Evolutionary conservation across 2,113 vertebrate genomes (phyloP).

Genomic region (Hyperoodon ampullatus): DNA sequence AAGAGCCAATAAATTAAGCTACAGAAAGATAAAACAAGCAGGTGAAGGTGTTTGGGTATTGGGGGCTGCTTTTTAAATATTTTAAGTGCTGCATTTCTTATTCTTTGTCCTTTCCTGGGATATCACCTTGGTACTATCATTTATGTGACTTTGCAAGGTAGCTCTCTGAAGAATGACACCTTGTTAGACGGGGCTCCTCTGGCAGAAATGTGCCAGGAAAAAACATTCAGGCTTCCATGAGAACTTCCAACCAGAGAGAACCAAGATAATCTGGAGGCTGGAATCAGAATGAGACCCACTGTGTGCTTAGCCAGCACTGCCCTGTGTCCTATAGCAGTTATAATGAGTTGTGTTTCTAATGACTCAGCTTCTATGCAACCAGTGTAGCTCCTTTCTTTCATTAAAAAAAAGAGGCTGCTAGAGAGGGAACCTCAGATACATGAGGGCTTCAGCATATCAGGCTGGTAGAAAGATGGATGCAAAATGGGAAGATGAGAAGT

Average conservation of each 20-base stretch:
- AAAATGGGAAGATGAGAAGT: background rate
- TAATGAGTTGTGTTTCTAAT: background rate
- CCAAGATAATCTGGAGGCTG: background rate
- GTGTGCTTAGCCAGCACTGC: background rate
- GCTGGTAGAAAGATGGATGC: background rate
- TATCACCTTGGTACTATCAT: background rate
- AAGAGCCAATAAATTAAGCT: background rate
- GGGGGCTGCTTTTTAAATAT: conserved; percentile 19
- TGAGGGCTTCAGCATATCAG: background rate
- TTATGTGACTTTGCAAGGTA: background rate
- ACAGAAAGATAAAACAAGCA: conserved; percentile 36
- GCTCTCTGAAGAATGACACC: background rate
- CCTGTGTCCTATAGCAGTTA: background rate
- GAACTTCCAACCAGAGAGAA: background rate
- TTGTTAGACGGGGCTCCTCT: background rate
- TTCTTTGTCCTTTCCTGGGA: background rate
- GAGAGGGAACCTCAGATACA: background rate
- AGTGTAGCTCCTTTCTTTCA: background rate
- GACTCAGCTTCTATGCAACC: background rate
- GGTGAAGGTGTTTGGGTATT: background rate
- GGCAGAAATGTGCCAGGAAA: background rate
- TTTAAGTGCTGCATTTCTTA: background rate
- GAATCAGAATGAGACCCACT: background rate
- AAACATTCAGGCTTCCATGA: background rate
- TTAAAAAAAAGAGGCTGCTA: background rate